These are phyloP conservation scores for Pseudomugil gertrudae DNA, from an alignment of 2,797 vertebrate genomes.

Conservation along the genomic window DNA sequence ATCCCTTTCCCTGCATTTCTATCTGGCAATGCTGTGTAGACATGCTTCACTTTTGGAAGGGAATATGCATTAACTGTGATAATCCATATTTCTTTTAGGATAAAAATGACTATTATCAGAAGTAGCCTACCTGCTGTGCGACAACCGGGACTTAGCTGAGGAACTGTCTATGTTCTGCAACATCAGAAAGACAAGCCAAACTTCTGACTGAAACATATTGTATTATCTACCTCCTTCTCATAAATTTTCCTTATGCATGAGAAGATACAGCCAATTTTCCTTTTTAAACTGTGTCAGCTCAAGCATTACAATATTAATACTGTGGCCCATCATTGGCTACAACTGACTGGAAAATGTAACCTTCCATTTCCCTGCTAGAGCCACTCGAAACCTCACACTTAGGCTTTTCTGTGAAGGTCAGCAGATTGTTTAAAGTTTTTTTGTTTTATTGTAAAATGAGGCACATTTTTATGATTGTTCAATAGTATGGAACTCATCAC, in stretches of 20 bases:
- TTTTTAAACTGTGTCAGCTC: constrained; percentile 21
- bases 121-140: constrained; percentile 19
- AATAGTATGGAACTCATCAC: not conserved
- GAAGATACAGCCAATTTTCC: not conserved
- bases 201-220: not conserved
- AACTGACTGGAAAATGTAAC: constrained; percentile 44
- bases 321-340: constrained; percentile 13
- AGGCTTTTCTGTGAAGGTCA: not conserved
- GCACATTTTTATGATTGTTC: not conserved
- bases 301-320: constrained; percentile 21
- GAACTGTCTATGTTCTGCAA: constrained; percentile 9
- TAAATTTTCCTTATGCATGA: constrained; percentile 15
- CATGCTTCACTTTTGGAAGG: constrained; percentile 23
- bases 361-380: constrained; percentile 22
- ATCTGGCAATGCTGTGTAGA: constrained; percentile 10
- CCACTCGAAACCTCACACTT: not conserved
- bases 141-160: constrained; percentile 6
- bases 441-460: not conserved
- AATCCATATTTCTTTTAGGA: constrained; percentile 32
- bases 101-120: constrained; percentile 39
- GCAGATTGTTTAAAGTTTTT: not conserved
- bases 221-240: constrained; percentile 13
- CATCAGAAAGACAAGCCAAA: constrained; percentile 8
- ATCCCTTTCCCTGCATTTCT: constrained; percentile 36
- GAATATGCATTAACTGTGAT: constrained; percentile 27